Conservation (phyloP, 2,113 vertebrate genomes). For the Oxygymnocypris stewartii region DNA sequence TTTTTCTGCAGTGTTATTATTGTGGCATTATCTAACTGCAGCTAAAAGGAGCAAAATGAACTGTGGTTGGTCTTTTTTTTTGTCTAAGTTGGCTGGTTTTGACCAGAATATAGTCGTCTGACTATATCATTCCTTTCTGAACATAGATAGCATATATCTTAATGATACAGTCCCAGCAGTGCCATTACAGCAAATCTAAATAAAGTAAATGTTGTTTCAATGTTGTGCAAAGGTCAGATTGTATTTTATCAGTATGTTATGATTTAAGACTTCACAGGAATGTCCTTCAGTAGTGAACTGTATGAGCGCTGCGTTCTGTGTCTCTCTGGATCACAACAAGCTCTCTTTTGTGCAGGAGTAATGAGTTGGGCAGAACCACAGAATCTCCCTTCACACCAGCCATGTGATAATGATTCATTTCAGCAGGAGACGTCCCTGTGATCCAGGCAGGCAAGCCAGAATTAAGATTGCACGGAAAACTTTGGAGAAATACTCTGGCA, state of each 20-base stretch:
- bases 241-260: constrained; percentile 2
- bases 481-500: background rate
- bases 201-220: background rate
- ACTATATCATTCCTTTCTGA: background rate
- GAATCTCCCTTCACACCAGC: constrained; percentile 41
- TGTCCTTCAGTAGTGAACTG: constrained; percentile 53
- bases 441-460: background rate
- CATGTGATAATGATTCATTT: constrained; percentile 66
- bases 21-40: background rate
- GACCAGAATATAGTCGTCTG: background rate
- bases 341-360: constrained; percentile 65
- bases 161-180: background rate
- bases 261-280: constrained; percentile 56
- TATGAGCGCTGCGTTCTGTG: constrained; percentile 2
- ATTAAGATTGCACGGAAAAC: background rate
- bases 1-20: background rate
- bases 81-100: background rate
- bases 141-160: background rate
- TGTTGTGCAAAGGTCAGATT: constrained; percentile 47
- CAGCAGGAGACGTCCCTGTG: constrained; percentile 34
- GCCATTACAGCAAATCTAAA: background rate
- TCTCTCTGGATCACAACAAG: constrained; percentile 54
- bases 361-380: constrained; percentile 48
- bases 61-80: background rate
- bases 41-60: background rate